Evolutionary conservation across 2,113 vertebrate species (phyloP).

Genomic region (Erythrocebus patas): DNA sequence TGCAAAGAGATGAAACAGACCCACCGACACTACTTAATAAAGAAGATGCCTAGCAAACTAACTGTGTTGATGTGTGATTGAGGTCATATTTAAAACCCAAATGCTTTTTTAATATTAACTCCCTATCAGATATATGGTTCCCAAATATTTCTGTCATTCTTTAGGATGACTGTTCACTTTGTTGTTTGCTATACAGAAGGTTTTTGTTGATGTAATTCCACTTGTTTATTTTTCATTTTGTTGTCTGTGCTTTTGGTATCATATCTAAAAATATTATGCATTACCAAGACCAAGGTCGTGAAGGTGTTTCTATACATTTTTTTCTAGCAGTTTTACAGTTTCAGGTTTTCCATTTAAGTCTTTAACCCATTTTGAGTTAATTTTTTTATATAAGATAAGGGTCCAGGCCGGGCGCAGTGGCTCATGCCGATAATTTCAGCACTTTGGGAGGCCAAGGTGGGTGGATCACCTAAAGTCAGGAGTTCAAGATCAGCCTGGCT

Average conservation of each 20-base stretch:
- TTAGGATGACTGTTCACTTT: neutral
- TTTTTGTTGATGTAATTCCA: neutral
- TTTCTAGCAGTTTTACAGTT: neutral
- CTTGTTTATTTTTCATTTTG: neutral
- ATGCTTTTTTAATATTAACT: neutral
- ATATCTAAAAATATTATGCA: neutral
- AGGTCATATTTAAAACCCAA: neutral
- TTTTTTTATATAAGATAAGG: neutral
- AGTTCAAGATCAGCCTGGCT: too few relatives aligned
- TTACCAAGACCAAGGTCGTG: neutral
- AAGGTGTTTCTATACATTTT: neutral
- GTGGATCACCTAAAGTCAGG: too few relatives aligned
- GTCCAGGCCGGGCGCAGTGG: too few relatives aligned
- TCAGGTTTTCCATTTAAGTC: neutral
- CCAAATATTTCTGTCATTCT: neutral
- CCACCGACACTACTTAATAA: neutral
- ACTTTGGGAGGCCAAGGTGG: too few relatives aligned
- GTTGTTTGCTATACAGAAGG: neutral
- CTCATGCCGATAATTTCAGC: too few relatives aligned
- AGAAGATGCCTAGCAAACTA: neutral
- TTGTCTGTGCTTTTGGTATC: neutral
- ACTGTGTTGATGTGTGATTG: neutral
- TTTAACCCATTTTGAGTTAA: neutral
- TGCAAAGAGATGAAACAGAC: neutral
- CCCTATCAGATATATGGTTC: neutral